Conservation (phyloP, 2,797 vertebrate species). For the Paramormyrops hopkinsi region DNA sequence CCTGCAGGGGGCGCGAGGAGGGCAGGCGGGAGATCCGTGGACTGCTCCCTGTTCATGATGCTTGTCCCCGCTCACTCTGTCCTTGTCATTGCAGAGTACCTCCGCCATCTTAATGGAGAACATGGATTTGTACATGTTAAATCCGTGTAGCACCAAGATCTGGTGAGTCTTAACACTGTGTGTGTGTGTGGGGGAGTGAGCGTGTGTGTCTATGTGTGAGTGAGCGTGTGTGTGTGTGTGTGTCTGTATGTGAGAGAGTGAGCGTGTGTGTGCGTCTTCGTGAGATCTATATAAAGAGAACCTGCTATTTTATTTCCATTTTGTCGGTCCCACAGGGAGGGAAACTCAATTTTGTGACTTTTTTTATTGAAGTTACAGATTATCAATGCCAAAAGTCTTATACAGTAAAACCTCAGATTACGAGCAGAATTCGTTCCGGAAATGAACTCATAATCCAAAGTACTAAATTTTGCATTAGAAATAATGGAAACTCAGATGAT, state of each 20-base stretch:
- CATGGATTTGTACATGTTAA: slow-evolving; percentile 98
- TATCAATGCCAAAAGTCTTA: background rate
- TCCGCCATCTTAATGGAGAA: slow-evolving; percentile 97
- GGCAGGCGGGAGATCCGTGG: background rate
- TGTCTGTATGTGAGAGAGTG: no score
- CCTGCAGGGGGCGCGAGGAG: background rate
- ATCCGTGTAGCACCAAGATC: slow-evolving; percentile 98
- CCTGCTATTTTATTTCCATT: background rate
- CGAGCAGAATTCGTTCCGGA: no score
- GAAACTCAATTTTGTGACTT: background rate
- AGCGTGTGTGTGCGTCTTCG: background rate
- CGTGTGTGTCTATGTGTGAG: background rate
- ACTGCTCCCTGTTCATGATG: background rate
- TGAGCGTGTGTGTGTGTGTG: no score
- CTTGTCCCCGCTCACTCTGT: background rate
- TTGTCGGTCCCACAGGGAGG: background rate
- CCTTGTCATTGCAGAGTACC: slow-evolving; percentile 69
- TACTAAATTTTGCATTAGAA: no score
- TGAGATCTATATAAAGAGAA: background rate
- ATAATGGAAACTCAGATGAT: no score
- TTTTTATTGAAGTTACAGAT: background rate
- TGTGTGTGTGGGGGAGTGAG: no score
- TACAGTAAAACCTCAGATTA: background rate
- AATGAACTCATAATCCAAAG: no score
- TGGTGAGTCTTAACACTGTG: slow-evolving; percentile 66